Evolutionary conservation across 1,140 invertebrate species (phyloP).

Genomic region (Polypedilum pembai): DNA sequence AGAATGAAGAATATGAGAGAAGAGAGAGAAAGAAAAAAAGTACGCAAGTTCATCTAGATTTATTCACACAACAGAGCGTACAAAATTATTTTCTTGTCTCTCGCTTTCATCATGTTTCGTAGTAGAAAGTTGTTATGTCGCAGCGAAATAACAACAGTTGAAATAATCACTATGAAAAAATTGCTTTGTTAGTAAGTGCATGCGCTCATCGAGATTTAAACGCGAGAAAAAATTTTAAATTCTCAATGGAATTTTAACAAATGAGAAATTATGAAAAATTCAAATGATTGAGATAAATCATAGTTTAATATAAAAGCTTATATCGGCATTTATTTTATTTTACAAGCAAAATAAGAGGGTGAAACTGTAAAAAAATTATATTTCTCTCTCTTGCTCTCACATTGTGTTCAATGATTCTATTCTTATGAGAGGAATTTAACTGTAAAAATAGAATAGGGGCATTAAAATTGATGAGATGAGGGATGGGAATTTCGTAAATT

Average conservation of each 20-base stretch:
- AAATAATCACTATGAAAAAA: neutral
- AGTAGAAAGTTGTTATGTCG: neutral
- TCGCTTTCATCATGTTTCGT: neutral
- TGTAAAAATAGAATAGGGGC: neutral
- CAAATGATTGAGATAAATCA: conserved; percentile 5
- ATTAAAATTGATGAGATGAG: neutral
- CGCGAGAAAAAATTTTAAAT: neutral
- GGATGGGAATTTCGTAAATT: neutral
- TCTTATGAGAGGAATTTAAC: neutral
- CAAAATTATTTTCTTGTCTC: neutral
- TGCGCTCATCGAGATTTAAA: neutral
- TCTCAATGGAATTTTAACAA: neutral
- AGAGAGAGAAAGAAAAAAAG: neutral
- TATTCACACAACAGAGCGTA: neutral
- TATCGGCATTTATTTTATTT: neutral
- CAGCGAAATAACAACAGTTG: neutral
- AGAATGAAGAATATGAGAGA: too few relatives aligned
- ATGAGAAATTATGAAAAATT: neutral
- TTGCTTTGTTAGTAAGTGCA: neutral
- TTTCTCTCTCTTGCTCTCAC: neutral
- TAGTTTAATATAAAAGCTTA: neutral
- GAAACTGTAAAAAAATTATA: neutral
- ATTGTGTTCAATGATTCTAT: neutral
- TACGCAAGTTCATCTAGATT: neutral
- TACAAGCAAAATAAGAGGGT: neutral